Percentiles rank a stretch among this genome's conserved stretches.
Conservation (phyloP, 2,113 vertebrate species). For the Dasypus novemcinctus region DNA sequence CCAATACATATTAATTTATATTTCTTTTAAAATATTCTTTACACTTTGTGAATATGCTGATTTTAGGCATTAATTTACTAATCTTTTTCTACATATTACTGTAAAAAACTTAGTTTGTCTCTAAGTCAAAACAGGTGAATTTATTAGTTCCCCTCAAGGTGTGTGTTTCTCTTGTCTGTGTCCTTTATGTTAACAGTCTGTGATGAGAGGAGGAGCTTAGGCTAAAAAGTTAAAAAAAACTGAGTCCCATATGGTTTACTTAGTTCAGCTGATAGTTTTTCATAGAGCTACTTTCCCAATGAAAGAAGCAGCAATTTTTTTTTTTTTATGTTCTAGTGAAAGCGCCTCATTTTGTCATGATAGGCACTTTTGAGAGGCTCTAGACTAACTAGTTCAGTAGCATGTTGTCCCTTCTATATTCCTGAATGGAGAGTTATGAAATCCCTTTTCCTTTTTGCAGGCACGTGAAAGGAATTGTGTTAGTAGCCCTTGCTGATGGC, state of each 20-base stretch:
- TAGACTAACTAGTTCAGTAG: neutral
- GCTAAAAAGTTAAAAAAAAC: neutral
- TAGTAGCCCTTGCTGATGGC: conserved; percentile 96
- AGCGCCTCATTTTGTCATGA: neutral
- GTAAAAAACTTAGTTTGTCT: neutral
- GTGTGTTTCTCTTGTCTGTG: neutral
- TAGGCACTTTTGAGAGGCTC: neutral
- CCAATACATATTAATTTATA: neutral
- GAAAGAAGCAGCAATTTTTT: neutral
- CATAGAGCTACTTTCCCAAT: neutral
- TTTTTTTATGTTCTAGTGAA: neutral
- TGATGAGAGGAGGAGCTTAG: neutral
- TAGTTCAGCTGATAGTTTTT: neutral
- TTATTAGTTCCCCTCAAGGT: neutral
- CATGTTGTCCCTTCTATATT: neutral
- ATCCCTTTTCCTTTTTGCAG: conserved; percentile 79
- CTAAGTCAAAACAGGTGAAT: neutral
- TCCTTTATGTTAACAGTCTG: neutral
- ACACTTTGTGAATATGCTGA: neutral
- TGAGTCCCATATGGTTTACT: neutral
- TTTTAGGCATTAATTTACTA: neutral
- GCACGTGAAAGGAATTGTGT: conserved; percentile 96
- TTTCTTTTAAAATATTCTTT: conserved; percentile 9
- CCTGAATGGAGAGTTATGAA: neutral
- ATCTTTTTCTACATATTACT: neutral